A percentile compares a stretch with the other conserved stretches of the same genome.
Evolutionary conservation across 2,113 vertebrate genomes (phyloP).

Genomic region (Alexandromys fortis): DNA sequence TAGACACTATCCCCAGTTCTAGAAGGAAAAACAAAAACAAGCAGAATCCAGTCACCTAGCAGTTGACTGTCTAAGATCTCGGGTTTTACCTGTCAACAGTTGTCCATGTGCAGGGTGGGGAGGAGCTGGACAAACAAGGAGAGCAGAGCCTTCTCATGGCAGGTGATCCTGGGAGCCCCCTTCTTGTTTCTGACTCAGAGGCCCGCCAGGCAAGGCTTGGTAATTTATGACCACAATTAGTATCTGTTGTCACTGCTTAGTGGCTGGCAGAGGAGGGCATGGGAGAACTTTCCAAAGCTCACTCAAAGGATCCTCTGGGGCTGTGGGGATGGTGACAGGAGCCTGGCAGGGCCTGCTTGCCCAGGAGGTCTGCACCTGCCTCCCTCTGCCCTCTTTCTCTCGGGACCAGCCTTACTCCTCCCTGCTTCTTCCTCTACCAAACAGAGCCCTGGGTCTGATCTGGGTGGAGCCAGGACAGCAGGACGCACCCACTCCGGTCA

Average conservation of each 20-base stretch:
- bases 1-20: background rate
- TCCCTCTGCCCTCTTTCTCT: background rate
- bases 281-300: conserved; percentile 13
- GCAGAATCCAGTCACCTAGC: background rate
- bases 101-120: background rate
- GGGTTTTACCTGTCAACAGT: background rate
- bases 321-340: background rate
- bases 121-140: background rate
- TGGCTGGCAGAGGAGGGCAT: conserved; percentile 44
- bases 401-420: accelerated
- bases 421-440: background rate
- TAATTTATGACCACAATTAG: conserved; percentile 8
- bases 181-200: background rate
- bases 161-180: background rate
- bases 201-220: background rate
- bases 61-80: background rate
- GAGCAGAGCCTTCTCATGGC: background rate
- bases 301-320: background rate
- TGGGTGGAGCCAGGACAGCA: background rate
- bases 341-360: conserved; percentile 48
- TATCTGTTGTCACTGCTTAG: conserved; percentile 8
- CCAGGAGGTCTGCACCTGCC: conserved; percentile 27
- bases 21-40: background rate
- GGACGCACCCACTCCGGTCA: background rate
- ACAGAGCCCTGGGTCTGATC: background rate